Evolutionary conservation across 2,797 vertebrate genomes (phyloP).

Genomic region (Squalus acanthias): DNA sequence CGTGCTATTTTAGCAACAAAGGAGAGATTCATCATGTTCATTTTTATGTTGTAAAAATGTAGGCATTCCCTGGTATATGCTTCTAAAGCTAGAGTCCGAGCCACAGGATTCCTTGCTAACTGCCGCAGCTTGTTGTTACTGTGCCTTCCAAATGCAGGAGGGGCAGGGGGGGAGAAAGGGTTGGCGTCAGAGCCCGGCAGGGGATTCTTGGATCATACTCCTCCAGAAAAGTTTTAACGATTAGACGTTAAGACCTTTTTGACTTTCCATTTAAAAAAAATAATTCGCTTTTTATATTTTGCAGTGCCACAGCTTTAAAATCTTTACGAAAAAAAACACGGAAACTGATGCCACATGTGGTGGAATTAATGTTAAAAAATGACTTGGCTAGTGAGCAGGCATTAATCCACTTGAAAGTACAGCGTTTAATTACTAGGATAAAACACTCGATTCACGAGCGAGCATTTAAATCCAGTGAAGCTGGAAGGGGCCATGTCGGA

Average conservation of each 20-base stretch:
- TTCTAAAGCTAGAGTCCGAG: not conserved
- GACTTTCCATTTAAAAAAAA: not conserved
- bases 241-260: not conserved
- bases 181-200: not conserved
- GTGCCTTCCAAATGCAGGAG: not conserved
- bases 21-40: not conserved
- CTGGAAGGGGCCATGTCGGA: conserved; percentile 29
- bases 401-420: conserved; percentile 30
- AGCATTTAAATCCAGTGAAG: conserved; percentile 21
- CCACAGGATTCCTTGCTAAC: not conserved
- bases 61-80: not conserved
- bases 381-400: conserved; percentile 12
- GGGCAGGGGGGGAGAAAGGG: not conserved
- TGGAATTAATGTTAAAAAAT: not conserved
- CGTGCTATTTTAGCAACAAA: not conserved
- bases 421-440: conserved; percentile 27
- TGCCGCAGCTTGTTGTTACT: not conserved
- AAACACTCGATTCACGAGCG: conserved; percentile 9
- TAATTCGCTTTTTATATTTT: not conserved
- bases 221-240: not conserved
- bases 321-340: not conserved
- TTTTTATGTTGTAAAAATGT: conserved; percentile 10
- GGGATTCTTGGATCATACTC: not conserved
- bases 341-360: not conserved
- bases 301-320: not conserved